A percentile compares a stretch with the other conserved stretches of the same genome.
Conservation (phyloP, 2,888 invertebrate genomes). For the Pammene fasciana region DNA sequence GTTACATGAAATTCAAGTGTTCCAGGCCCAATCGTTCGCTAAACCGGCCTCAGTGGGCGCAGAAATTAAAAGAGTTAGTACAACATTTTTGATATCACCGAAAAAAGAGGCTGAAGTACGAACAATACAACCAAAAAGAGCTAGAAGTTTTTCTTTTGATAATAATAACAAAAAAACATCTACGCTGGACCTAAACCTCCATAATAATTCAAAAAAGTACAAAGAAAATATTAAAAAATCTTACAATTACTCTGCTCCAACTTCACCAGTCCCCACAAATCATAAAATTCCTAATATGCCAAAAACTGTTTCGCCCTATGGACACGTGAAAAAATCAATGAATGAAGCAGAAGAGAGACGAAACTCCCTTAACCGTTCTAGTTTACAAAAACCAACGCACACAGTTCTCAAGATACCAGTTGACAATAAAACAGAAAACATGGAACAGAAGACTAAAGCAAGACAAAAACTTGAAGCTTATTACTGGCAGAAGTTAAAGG, state of each 20-base stretch:
- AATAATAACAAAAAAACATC: constrained; percentile 53
- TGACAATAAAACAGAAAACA: constrained; percentile 45
- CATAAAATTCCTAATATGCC: constrained; percentile 75
- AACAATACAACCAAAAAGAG: constrained; percentile 73
- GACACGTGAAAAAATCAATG: constrained; percentile 70
- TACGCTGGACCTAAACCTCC: constrained; percentile 25
- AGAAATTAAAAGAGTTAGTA: constrained; percentile 77
- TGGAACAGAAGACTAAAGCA: constrained; percentile 78
- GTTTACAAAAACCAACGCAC: constrained; percentile 6
- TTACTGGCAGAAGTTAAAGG: constrained; percentile 87
- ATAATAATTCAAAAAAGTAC: constrained; percentile 33
- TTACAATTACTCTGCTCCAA: constrained; percentile 78
- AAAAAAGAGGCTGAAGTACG: constrained; percentile 79
- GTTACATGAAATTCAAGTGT: constrained; percentile 67
- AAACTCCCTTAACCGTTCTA: constrained; percentile 63
- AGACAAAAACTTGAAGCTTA: constrained; percentile 85
- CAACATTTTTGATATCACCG: constrained; percentile 75
- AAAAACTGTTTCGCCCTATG: constrained; percentile 73
- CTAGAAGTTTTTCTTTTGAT: constrained; percentile 72
- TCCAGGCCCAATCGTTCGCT: constrained; percentile 61
- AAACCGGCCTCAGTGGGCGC: constrained; percentile 74
- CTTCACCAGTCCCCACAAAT: constrained; percentile 68
- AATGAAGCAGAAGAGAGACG: constrained; percentile 72
- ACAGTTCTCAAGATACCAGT: background rate
- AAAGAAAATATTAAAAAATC: constrained; percentile 55